Conservation (phyloP, 2,113 vertebrate species). For the Condylura cristata region DNA sequence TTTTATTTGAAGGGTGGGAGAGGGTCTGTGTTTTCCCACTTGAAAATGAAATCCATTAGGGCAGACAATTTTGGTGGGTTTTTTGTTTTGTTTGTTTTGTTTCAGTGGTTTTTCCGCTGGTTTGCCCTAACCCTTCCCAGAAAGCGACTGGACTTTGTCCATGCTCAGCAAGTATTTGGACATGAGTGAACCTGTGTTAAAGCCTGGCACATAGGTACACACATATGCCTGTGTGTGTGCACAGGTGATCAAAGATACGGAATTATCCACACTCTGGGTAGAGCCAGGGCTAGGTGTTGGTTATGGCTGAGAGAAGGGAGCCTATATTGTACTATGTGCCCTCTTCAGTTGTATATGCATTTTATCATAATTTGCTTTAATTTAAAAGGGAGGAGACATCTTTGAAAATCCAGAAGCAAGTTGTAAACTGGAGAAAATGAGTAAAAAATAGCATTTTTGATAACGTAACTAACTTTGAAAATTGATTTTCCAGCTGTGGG, state of each 20-base stretch:
- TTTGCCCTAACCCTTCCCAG: not conserved
- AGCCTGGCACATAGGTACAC: not conserved
- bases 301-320: not conserved
- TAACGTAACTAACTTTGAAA: not conserved
- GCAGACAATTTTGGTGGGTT: not conserved
- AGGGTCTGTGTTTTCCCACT: not conserved
- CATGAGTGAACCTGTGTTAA: not conserved
- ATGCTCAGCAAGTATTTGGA: not conserved
- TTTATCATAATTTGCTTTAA: not conserved
- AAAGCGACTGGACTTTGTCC: not conserved
- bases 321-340: not conserved
- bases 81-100: not conserved
- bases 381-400: not conserved
- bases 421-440: not conserved
- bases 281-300: not conserved
- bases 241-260: not conserved
- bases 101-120: not conserved
- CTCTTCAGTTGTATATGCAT: not conserved
- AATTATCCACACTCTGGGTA: not conserved
- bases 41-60: not conserved
- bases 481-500: not conserved
- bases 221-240: not conserved
- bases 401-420: conserved; percentile 30
- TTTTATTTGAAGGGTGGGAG: not conserved
- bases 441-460: not conserved